A percentile compares a stretch with the other conserved stretches of the same genome.
Conservation (phyloP, 2,797 vertebrate species). For the Acipenser ruthenus region DNA sequence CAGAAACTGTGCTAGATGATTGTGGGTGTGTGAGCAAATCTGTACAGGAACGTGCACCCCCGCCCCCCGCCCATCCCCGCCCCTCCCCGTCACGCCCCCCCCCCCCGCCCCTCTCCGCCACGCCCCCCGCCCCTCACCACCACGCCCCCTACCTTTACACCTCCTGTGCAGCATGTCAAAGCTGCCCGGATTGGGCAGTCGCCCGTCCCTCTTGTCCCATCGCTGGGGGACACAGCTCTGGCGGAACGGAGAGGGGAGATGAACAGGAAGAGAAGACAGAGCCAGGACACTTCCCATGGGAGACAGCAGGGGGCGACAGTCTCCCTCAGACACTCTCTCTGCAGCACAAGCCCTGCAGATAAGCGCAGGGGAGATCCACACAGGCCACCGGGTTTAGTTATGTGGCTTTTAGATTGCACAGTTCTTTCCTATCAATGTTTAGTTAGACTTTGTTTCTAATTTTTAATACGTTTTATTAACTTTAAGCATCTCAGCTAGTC, state of each 20-base stretch:
- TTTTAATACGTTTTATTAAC: too few relatives aligned
- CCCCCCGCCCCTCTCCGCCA: too few relatives aligned
- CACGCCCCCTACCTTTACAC: slow-evolving; percentile 71
- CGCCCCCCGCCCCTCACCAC: background rate
- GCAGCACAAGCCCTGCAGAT: slow-evolving; percentile 21
- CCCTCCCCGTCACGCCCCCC: too few relatives aligned
- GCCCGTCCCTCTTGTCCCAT: slow-evolving; percentile 58
- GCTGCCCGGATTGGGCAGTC: slow-evolving; percentile 80
- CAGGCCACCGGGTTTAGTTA: too few relatives aligned
- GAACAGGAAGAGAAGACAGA: slow-evolving; percentile 60
- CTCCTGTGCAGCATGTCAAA: slow-evolving; percentile 84
- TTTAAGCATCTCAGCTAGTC: too few relatives aligned
- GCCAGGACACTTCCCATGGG: slow-evolving; percentile 71
- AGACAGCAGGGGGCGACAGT: slow-evolving; percentile 17
- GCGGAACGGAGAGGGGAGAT: slow-evolving; percentile 64
- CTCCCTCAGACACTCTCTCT: slow-evolving; percentile 9
- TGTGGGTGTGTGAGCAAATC: too few relatives aligned
- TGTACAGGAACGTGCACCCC: background rate
- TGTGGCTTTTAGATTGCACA: too few relatives aligned
- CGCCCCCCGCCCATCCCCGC: too few relatives aligned
- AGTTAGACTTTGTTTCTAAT: too few relatives aligned
- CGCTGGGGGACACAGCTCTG: slow-evolving; percentile 47
- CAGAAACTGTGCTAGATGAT: slow-evolving; percentile 22
- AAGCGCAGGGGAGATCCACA: too few relatives aligned
- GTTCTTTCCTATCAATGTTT: too few relatives aligned